Percentiles rank a stretch among this genome's conserved stretches.
Conservation (phyloP, 2,797 vertebrate species). For the Liparis tanakae region DNA sequence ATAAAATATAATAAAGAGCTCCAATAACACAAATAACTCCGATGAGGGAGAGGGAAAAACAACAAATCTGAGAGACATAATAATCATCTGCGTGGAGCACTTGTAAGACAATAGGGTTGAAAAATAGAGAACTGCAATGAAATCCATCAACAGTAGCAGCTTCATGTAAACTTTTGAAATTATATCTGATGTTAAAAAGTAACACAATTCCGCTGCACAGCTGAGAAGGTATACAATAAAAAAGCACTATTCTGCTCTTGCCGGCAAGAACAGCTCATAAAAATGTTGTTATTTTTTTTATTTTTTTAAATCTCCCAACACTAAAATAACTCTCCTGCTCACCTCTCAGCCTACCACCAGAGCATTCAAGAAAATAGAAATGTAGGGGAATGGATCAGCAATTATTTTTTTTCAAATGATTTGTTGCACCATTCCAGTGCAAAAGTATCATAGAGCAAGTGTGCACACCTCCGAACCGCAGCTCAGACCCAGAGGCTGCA, state of each 20-base stretch:
- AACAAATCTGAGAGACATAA: conserved; percentile 47
- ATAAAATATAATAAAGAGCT: conserved; percentile 62
- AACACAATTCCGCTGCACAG: conserved; percentile 15
- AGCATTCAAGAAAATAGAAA: conserved; percentile 34
- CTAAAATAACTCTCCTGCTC: conserved; percentile 30
- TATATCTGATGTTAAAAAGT: conserved; percentile 32
- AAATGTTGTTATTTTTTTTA: conserved; percentile 31
- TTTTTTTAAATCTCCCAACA: conserved; percentile 23
- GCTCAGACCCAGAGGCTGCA: conserved; percentile 44
- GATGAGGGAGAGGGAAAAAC: conserved; percentile 35
- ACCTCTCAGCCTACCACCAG: conserved; percentile 32
- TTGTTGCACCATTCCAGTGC: conserved; percentile 31
- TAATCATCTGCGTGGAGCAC: conserved; percentile 47
- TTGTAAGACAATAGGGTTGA: neutral
- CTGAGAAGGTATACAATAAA: conserved; percentile 26
- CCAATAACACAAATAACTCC: conserved; percentile 60
- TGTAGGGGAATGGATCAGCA: conserved; percentile 28
- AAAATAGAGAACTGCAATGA: neutral
- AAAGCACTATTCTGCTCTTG: conserved; percentile 1
- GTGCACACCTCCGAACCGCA: conserved; percentile 36
- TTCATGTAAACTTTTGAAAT: conserved; percentile 18
- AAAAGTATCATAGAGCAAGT: conserved; percentile 35
- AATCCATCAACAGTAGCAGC: conserved; percentile 20
- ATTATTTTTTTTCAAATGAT: conserved; percentile 17
- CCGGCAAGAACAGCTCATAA: conserved; percentile 36